Evolutionary conservation across 2,888 invertebrate species (phyloP), one percentile per base, ranked within the genome.

Genomic region (Caradrina kadenii): DNA sequence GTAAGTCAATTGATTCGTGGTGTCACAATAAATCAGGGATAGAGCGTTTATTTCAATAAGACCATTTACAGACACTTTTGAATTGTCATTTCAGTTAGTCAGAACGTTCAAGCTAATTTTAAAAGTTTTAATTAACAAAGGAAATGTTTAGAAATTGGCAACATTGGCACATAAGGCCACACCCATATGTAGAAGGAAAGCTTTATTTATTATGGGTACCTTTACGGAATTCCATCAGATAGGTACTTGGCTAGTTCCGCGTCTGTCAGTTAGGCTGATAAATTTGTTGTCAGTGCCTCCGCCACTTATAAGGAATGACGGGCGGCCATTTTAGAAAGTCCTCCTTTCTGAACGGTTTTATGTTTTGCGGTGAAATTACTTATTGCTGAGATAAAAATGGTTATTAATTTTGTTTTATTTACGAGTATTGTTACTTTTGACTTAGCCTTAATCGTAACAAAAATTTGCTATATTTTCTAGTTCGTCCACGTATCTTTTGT

Each of bases 291-390:
- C 81, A 73, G 64, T 72, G 70, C 73, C 76, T 79, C 69, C 60
- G 39, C 60, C 31, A 26, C 83, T 53, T 81, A 80, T 58, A 84
- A 79, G 84, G 84, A 77, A 68, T 71, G 78, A 78, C 65, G 61
- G 72, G 63, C 67, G 67, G 82, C 75, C 80, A 75, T 80, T 67
- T 83, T 83, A 72, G 82, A 83, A 83, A 83, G 83, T 69, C 54
- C 73, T 53, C 63, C 53, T 70, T 76, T 70, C 71, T 63, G 73
- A 35, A 54, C 22, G 60, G 62, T 73, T 70, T 70, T 72, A 78
- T 68, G 80, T 80, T 70, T 76, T 67, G 58, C 35, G 49, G n/a
- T 55, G 48, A 67, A 67, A 68, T 63, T 49, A 68, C 26, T 19
- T 69, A 69, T 62, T 35, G 52, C 31, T 19, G 17, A 48, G 62